A percentile compares a stretch with the other conserved stretches of the same genome.
phyloP scores from a whole-genome alignment of 2,797 vertebrate genomes.

The Eulemur coronatus region DNA sequence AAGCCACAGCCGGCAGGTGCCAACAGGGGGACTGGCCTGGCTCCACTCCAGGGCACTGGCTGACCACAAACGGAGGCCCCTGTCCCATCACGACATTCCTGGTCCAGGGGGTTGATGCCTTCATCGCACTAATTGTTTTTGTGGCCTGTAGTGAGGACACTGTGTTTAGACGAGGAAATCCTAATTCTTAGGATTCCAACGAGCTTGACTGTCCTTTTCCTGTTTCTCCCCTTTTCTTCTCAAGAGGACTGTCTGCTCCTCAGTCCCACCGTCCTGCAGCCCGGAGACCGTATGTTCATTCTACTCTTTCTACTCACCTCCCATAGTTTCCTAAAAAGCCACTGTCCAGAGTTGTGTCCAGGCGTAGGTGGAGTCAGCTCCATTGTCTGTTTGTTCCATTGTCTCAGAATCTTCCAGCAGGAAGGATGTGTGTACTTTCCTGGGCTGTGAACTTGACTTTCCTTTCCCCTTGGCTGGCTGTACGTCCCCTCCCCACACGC shows the following conservation, averaged over 20 bases:
- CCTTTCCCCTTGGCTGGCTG: neutral
- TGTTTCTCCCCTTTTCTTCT: neutral
- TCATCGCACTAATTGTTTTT: accelerated
- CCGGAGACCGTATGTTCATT: neutral
- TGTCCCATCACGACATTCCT: too few relatives aligned
- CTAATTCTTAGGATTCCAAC: neutral
- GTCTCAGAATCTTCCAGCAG: constrained; percentile 43
- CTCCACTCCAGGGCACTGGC: too few relatives aligned
- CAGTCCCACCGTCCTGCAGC: neutral
- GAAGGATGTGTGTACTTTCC: constrained; percentile 42
- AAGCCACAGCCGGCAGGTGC: neutral
- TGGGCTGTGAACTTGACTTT: neutral
- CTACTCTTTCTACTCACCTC: neutral
- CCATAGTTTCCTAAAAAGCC: constrained; percentile 16
- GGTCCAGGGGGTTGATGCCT: neutral
- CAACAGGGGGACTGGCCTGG: neutral
- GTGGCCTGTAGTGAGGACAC: neutral
- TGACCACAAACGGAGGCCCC: neutral
- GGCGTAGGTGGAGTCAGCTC: neutral
- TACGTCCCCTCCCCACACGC: neutral
- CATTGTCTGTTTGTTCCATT: constrained; percentile 38
- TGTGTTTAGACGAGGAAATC: neutral
- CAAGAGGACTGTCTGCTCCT: neutral
- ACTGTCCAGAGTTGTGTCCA: neutral
- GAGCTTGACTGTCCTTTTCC: too few relatives aligned